Base-by-base conservation (phyloP, 2,113 vertebrate genomes). In the Neofelis nebulosa region DNA sequence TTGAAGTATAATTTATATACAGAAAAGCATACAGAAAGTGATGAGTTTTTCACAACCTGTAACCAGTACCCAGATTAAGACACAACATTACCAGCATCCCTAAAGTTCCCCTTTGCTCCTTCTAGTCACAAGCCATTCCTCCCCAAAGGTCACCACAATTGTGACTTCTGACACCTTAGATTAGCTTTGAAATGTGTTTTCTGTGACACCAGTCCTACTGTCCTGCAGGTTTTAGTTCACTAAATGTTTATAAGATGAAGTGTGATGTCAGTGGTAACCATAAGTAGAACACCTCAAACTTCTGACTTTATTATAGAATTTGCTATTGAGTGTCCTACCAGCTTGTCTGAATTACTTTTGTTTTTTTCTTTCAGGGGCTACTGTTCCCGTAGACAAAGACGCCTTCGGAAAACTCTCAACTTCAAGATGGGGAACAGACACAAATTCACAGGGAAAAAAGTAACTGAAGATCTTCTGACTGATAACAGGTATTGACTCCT, bases 361-460 rank as follows among this genome's bases (percentile, higher is more conserved):
- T 7, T 7, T 97, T 5, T 96, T 93, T 68, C 94, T 96, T 94
- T 1, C 85, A 99, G 99, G 98, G 99, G 99, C 73, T 99, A 99
- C 95, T 99, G 99, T 97, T 99, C 99, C 63, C 99, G 99, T 38
- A 99, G 99, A 65, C 98, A 99, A 52, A 99, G 99, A 33, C 99
- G 99, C 25, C 99, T 99, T 85, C 99, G 99, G 65, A 99, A 99
- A 98, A 99, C 99, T 15, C 99, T 99, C 80, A 99, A 99, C 97
- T 99, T 99, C 98, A 99, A 99, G 98, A 99, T 99, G 99, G 99
- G 99, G 61, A 99, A 99, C 98, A 98, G 99, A 69, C 99, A 99
- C 98, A 99, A 99, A 93, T 99, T 99, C 98, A 99, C 99, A 15
- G 99, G 99, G 68, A 99, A 99, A 97, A 99, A 99, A 98, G 98